Conservation (phyloP, 2,888 invertebrate species). For the Oscheius sp. region DNA sequence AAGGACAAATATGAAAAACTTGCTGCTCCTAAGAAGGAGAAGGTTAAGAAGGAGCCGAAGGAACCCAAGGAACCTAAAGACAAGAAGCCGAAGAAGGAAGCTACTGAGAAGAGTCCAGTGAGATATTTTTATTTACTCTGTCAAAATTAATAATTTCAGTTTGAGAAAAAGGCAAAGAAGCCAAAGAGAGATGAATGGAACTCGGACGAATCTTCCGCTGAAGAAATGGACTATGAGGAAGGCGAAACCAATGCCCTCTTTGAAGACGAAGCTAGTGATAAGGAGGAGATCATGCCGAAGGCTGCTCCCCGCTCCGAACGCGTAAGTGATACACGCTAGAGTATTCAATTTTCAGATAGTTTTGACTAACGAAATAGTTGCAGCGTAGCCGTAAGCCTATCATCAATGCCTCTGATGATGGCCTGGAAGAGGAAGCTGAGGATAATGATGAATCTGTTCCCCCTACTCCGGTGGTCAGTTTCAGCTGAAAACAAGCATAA, state of each 20-base stretch:
- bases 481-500: too few relatives aligned
- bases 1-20: constrained; percentile 67
- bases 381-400: too few relatives aligned
- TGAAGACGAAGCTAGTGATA: constrained; percentile 29
- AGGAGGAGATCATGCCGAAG: constrained; percentile 30
- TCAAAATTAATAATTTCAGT: too few relatives aligned
- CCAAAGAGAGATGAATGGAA: constrained; percentile 46
- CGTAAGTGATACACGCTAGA: too few relatives aligned
- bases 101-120: background rate
- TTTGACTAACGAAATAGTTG: too few relatives aligned
- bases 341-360: too few relatives aligned
- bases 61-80: constrained; percentile 49
- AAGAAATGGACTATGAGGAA: constrained; percentile 40
- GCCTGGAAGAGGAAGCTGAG: too few relatives aligned
- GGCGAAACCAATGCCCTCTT: background rate
- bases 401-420: too few relatives aligned
- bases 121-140: background rate
- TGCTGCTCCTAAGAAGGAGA: constrained; percentile 53
- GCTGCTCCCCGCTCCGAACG: constrained; percentile 18
- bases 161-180: constrained; percentile 17
- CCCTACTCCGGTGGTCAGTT: too few relatives aligned
- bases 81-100: constrained; percentile 48
- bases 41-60: constrained; percentile 51
- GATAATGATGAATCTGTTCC: too few relatives aligned
- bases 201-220: constrained; percentile 41